These are phyloP conservation scores for Vanessa cardui DNA, from an alignment of 2,888 invertebrate species.

Conservation along the genomic window DNA sequence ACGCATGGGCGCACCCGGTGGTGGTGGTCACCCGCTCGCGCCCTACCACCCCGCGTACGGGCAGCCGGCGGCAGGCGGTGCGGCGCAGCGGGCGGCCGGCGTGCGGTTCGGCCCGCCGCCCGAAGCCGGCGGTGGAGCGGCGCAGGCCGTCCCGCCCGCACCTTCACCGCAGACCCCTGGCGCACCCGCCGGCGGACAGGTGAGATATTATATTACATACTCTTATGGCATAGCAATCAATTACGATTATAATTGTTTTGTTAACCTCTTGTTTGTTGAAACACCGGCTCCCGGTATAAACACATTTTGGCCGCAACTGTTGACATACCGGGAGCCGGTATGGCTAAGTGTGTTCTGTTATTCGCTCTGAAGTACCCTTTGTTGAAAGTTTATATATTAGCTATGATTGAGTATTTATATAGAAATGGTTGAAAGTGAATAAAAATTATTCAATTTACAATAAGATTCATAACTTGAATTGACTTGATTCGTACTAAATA, in stretches of 20 bases:
- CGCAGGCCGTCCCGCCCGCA: slow-evolving; percentile 89
- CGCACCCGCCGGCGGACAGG: slow-evolving; percentile 84
- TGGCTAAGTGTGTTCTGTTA: too few species aligned
- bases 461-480: too few species aligned
- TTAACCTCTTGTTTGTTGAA: too few species aligned
- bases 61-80: slow-evolving; percentile 77
- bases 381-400: too few species aligned
- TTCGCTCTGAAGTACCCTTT: too few species aligned
- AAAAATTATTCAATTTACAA: too few species aligned
- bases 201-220: slow-evolving; percentile 3
- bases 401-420: too few species aligned
- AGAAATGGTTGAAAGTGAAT: too few species aligned
- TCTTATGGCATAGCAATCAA: not conserved
- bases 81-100: slow-evolving; percentile 54
- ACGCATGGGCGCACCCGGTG: slow-evolving; percentile 74
- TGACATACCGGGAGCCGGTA: too few species aligned
- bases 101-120: slow-evolving; percentile 65
- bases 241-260: not conserved
- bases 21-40: slow-evolving; percentile 81
- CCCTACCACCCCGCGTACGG: slow-evolving; percentile 84
- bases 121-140: slow-evolving; percentile 77
- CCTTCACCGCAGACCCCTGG: slow-evolving; percentile 90
- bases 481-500: too few species aligned
- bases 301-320: too few species aligned
- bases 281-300: too few species aligned